Base-by-base conservation (phyloP, 2,888 invertebrate genomes). In the Calameuta pallipes region DNA sequence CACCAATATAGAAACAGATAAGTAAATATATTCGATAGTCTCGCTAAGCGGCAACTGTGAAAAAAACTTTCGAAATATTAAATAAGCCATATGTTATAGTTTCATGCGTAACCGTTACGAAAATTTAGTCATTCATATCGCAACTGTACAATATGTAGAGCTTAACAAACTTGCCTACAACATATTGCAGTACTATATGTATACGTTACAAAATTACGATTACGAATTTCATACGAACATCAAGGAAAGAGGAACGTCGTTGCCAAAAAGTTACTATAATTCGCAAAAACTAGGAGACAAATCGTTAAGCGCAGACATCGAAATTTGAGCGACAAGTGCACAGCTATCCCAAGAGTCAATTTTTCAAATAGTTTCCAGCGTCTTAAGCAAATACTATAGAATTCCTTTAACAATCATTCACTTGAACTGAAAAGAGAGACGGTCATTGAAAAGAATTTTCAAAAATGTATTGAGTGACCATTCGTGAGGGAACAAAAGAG, bases 401-500 rank as follows among this genome's bases (percentile, higher is more conserved):
- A 56, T 56, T 56, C 23, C 9, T 1, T 56, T 23, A 23, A 56
- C 9, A 15, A 23, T 56, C 6, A 56, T 56, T 56, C 56, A 56
- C 56, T 56, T 56, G 15, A 23, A 23, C 56, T 56, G 9, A 56
- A 6, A 56, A 23, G 23, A 56, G 41, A 41, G 23, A 56, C 56
- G 2, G 9, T 56, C 56, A 56, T 56, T 56, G 56, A 56, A 56
- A 23, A 56, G 56, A 56, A 56, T 56, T 56, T 33, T 56, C 9
- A 23, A 9, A 15, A 23, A 56, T 56, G 0, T 56, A 23, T 56
- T 56, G 23, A 56, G 23, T 2, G 56, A 56, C 56, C 56, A 56
- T 56, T 56, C 37, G 37, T 31, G 37, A 68, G 31, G 73, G 56
- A 74, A 69, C 4, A 33, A n/a, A n/a, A 70, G 76, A 76, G 76